phyloP scores from a whole-genome alignment of 2,797 vertebrate genomes.

The Peromyscus eremicus region DNA sequence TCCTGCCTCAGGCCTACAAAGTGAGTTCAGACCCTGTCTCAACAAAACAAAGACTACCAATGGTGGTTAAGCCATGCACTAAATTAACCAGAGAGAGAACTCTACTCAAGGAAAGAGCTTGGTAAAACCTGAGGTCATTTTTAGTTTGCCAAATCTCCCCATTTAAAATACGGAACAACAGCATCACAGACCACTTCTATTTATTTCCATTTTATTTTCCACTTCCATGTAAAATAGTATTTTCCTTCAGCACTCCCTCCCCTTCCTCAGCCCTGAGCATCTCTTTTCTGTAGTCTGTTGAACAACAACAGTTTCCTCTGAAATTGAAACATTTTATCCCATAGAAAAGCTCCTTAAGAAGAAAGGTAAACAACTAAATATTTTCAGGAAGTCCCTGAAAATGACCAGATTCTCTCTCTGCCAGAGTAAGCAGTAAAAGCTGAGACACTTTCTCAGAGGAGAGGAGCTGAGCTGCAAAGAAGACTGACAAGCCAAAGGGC shows the following conservation, averaged over 20 bases:
- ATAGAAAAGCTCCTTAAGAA: background rate
- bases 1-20: background rate
- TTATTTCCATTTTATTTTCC: background rate
- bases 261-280: background rate
- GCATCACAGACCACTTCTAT: background rate
- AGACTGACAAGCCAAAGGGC: background rate
- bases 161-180: background rate
- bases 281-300: background rate
- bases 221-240: background rate
- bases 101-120: background rate
- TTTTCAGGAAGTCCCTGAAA: background rate
- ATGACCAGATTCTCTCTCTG: background rate
- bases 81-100: background rate
- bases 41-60: background rate
- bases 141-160: background rate
- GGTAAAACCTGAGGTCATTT: background rate
- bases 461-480: background rate
- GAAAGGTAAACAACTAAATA: background rate
- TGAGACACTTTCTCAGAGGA: background rate
- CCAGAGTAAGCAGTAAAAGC: background rate
- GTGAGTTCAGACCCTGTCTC: background rate
- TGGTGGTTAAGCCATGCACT: background rate
- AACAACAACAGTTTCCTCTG: background rate
- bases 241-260: background rate
- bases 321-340: background rate